Conservation (phyloP, 2,888 invertebrate genomes). For the Microchrysa polita region DNA sequence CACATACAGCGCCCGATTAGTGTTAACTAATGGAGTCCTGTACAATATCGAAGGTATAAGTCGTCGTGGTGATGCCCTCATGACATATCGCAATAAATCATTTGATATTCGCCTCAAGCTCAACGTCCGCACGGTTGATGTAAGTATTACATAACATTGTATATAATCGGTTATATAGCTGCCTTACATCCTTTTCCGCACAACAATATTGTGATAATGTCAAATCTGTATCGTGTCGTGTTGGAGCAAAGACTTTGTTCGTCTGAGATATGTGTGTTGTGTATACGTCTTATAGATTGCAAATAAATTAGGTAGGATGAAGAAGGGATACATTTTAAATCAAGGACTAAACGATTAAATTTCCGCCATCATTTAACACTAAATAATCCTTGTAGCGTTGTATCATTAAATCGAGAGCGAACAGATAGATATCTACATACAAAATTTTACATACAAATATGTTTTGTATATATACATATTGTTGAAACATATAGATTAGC, state of each 20-base stretch:
- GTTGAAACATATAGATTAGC: background rate
- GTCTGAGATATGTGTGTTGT: background rate
- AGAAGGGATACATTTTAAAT: background rate
- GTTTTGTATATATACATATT: too few relatives aligned
- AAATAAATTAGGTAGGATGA: conserved; percentile 7
- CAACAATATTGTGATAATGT: conserved; percentile 8
- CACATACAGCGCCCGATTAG: conserved; percentile 59
- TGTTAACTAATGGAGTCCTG: conserved; percentile 59
- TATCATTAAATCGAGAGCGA: background rate
- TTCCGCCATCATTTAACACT: conserved; percentile 2
- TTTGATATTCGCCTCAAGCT: conserved; percentile 59
- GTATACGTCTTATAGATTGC: background rate
- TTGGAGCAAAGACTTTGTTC: background rate
- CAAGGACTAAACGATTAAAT: conserved; percentile 5
- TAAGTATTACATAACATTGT: conserved; percentile 50
- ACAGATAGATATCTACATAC: background rate
- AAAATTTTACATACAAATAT: too few relatives aligned
- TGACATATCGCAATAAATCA: conserved; percentile 62
- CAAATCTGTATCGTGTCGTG: background rate
- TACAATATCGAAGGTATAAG: conserved; percentile 60
- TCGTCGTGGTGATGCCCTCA: conserved; percentile 59
- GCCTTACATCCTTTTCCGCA: background rate
- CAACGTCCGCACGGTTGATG: conserved; percentile 59
- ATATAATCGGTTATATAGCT: too few relatives aligned
- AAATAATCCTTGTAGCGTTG: conserved; percentile 5